Evolutionary conservation across 2,797 vertebrate species (phyloP).

Genomic region (Tolypeutes matacus): DNA sequence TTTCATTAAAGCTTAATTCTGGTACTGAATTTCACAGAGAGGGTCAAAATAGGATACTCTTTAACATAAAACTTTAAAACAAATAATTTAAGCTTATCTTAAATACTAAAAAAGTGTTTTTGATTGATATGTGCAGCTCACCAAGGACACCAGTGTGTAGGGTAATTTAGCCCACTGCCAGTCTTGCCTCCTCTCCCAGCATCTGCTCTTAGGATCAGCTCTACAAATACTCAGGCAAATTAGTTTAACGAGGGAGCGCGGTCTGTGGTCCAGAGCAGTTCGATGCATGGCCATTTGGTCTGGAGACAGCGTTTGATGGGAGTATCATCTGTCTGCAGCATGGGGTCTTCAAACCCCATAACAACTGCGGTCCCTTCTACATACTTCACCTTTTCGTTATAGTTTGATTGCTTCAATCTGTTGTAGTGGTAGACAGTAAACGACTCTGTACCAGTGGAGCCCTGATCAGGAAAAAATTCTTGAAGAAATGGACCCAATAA

Average conservation of each 20-base stretch:
- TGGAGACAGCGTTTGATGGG: conserved; percentile 98
- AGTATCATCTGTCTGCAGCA: conserved; percentile 98
- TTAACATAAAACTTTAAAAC: conserved; percentile 88
- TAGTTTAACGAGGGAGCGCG: conserved; percentile 97
- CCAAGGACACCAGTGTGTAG: conserved; percentile 87
- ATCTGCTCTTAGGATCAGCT: background rate
- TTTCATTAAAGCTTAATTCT: conserved; percentile 83
- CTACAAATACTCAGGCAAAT: no score
- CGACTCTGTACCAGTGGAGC: no score
- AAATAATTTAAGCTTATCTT: conserved; percentile 89
- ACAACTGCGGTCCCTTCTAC: conserved; percentile 96
- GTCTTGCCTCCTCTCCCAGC: background rate
- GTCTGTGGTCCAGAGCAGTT: conserved; percentile 97
- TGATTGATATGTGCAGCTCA: conserved; percentile 88
- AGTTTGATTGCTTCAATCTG: no score
- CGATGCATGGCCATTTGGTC: conserved; percentile 98
- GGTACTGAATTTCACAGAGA: conserved; percentile 83
- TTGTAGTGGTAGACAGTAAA: no score
- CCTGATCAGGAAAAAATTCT: conserved; percentile 99
- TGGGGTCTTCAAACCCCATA: conserved; percentile 97
- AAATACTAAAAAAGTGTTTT: conserved; percentile 89
- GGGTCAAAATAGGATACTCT: conserved; percentile 87
- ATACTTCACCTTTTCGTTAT: conserved; percentile 98
- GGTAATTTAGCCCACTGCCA: conserved; percentile 78
- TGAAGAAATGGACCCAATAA: conserved; percentile 97